phyloP scores from a whole-genome alignment of 2,888 invertebrate genomes.

The Apoderus coryli region DNA sequence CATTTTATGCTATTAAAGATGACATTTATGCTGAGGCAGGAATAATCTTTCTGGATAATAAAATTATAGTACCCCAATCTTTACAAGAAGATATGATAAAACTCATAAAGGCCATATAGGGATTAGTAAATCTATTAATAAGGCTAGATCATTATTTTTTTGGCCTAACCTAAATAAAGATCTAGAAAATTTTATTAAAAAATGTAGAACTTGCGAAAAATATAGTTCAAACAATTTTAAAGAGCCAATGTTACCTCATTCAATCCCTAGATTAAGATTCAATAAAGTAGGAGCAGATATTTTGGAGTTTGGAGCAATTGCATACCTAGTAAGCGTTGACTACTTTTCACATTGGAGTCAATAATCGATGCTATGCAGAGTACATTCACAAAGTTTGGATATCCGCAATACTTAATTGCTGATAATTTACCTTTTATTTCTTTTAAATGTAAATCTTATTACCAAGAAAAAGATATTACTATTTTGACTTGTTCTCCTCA shows the following conservation, averaged over 20 bases:
- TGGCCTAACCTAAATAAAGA: constrained; percentile 11
- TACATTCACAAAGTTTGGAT: constrained; percentile 18
- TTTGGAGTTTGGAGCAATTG: constrained; percentile 13
- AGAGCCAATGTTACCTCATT: constrained; percentile 17
- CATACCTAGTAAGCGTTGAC: constrained; percentile 16
- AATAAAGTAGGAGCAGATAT: constrained; percentile 17
- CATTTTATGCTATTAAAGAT: constrained; percentile 11
- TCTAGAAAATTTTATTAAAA: constrained; percentile 12
- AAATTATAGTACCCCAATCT: constrained; percentile 12
- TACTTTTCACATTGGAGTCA: constrained; percentile 19
- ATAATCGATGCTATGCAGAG: too few relatives aligned
- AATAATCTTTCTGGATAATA: constrained; percentile 14
- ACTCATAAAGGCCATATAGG: constrained; percentile 16
- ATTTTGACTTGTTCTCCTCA: too few relatives aligned
- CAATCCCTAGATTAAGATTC: constrained; percentile 16
- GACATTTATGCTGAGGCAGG: constrained; percentile 15
- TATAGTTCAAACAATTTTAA: constrained; percentile 13
- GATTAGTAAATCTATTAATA: constrained; percentile 10
- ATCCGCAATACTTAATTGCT: constrained; percentile 18
- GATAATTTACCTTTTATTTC: constrained; percentile 2
- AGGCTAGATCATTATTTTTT: constrained; percentile 10
- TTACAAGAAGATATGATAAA: too few relatives aligned
- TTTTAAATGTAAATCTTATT: too few relatives aligned
- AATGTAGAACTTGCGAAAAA: constrained; percentile 17
- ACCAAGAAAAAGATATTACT: constrained; percentile 4